Evolutionary conservation across 2,888 invertebrate genomes (phyloP), one percentile per base, ranked within the genome.

Genomic region (Lithodes maja): DNA sequence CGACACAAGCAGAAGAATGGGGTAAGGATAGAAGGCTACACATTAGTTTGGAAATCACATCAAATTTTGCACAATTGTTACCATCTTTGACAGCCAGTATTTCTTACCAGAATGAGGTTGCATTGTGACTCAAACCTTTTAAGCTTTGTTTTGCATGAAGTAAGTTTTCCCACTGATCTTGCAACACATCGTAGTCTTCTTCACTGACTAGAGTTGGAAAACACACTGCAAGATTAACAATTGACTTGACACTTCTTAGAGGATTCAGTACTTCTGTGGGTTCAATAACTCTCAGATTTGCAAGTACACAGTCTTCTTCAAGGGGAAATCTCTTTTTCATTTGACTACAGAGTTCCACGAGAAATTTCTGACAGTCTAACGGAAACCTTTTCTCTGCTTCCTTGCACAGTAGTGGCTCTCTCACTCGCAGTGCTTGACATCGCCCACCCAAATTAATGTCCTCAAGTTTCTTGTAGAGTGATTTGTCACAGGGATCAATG

Each of bases 31-130:
- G 68, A 5, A 87, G 49, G n/a, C 53, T 5, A 17, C 87, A 83
- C 83, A 83, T 87, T 7, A 83, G 83, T 61, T 69, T 68, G 52
- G 87, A 78, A 12, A 87, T 3, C 15, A 78, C 15, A 49, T 17
- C n/a, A 68, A 87, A 83, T 83, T 78, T 87, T 1, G 33, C 5
- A 15, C 7, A 2, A 12, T 68, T 53, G 12, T 69, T 69, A 5
- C 78, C 83, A 78, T 87, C 83, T 33, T 87, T 83, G 33, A 87
- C 69, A 33, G 50, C 7, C n/a, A 12, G 33, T 33, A 87, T 17
- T 69, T 87, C 78, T 77, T 7, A 5, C 87, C 87, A 87, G 78
- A 87, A 87, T 52, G 68, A 77, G 12, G 87, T 83, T 77, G 79
- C 68, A 5, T 3, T 15, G 9, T 69, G 9, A 69, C 69, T 83